These are phyloP conservation scores for Rutilus rutilus DNA, from an alignment of 2,113 vertebrate genomes.

Conservation along the genomic window DNA sequence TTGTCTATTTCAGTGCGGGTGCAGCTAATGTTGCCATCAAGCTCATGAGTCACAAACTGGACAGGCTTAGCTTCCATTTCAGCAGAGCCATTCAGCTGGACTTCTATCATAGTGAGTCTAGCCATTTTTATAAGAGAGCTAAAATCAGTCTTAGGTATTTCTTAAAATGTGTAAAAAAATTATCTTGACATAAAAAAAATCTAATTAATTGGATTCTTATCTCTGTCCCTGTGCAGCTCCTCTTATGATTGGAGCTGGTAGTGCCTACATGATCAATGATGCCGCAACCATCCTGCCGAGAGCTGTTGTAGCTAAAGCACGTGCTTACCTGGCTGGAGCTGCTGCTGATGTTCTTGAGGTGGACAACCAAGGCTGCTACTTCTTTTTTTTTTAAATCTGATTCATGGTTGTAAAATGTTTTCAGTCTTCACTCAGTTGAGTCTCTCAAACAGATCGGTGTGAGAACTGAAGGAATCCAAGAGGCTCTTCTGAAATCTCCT, in stretches of 20 bases:
- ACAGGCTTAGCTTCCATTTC: constrained; percentile 73
- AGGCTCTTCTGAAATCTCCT: constrained; percentile 72
- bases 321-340: constrained; percentile 67
- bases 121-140: too few relatives aligned
- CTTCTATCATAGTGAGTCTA: constrained; percentile 56
- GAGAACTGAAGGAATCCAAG: constrained; percentile 81
- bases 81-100: constrained; percentile 75
- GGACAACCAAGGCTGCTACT: background rate
- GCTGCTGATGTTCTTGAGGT: constrained; percentile 84
- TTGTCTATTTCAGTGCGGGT: constrained; percentile 73
- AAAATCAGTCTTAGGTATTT: too few relatives aligned
- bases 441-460: constrained; percentile 72
- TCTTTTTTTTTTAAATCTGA: background rate
- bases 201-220: background rate
- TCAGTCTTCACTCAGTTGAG: background rate
- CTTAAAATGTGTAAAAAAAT: too few relatives aligned
- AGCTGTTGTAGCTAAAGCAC: too few relatives aligned
- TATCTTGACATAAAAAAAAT: too few relatives aligned
- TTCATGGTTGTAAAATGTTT: background rate
- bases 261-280: too few relatives aligned
- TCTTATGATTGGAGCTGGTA: constrained; percentile 76
- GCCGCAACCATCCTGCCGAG: too few relatives aligned
- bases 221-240: constrained; percentile 64
- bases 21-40: constrained; percentile 81
- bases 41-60: constrained; percentile 74